Base-by-base conservation (phyloP, 2,113 vertebrate species). In the Nycticryphes semicollaris region DNA sequence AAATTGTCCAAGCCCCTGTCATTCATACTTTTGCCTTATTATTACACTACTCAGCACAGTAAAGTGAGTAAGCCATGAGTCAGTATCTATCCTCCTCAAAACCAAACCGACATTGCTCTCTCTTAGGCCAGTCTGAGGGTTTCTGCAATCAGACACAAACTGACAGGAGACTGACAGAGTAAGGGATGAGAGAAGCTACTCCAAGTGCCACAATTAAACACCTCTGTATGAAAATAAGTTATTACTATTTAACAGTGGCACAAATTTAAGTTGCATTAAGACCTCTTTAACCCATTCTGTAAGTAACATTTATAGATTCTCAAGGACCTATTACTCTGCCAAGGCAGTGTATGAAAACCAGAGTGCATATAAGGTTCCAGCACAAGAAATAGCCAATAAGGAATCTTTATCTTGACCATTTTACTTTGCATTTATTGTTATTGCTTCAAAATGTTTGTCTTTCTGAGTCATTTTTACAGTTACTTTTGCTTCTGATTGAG, bases 61-160 rank as follows among this genome's bases (percentile, higher is more conserved):
- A 50, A 90, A 74, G 45, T 91, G 87, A 90, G n/a, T 90, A 90
- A 94, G 54, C 14, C 41, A 47, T 66, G 67, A 96, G 86, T 92
- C 72, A 94, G 4, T 22, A 78, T 2, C 39, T 33, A 54, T 64
- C 92, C 90, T 94, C 85, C 95, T 91, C 62, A 69, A 94, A 96
- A 94, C 28, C 57, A 93, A 94, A 94, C 76, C 41, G 10, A 0
- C 4, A 53, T 28, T 75, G 43, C 56, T 84, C 48, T 31, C 56
- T 84, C 48, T 31, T 4, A 37, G 33, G 50, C 37, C n/a, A 33
- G 43, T 22, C 75, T 23, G 19, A 80, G 35, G 4, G 48, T 64
- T 92, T 78, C 86, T 81, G 35, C 83, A 51, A 22, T 39, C 69
- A 47, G 30, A 56, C 3, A 43, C 14, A 68, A 90, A 56, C 30